A percentile compares a stretch with the other conserved stretches of the same genome.
These are phyloP conservation scores for Aphaenogaster ashmeadi DNA, from an alignment of 1,140 invertebrate species.

Conservation along the genomic window DNA sequence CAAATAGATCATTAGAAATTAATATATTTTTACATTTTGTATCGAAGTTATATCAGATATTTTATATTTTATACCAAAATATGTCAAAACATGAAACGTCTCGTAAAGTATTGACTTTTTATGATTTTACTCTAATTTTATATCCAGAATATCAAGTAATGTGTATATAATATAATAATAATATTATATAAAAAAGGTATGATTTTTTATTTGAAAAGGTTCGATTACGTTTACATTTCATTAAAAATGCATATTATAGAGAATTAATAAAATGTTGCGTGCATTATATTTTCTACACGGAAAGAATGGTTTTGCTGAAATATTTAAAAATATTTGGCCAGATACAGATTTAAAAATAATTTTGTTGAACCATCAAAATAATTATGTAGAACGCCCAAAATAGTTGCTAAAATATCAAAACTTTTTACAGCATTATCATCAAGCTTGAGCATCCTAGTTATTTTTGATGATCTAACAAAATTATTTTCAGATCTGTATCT, in stretches of 20 bases:
- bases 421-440: no score
- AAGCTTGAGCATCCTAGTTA: no score
- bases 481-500: no score
- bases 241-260: not conserved
- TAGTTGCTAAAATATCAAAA: no score
- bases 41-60: not conserved
- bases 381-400: no score
- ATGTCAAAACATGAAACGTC: not conserved
- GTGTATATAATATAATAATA: not conserved
- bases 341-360: no score
- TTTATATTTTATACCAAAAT: not conserved
- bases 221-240: not conserved
- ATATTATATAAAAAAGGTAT: not conserved
- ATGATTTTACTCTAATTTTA: not conserved
- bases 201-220: not conserved
- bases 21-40: not conserved
- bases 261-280: not conserved
- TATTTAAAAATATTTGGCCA: no score
- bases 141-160: not conserved
- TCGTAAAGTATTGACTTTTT: not conserved
- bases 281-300: no score
- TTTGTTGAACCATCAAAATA: no score
- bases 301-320: no score
- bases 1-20: not conserved
- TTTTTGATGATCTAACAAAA: no score